phyloP scores from a whole-genome alignment of 2,113 vertebrate species.

The Pimephales promelas region DNA sequence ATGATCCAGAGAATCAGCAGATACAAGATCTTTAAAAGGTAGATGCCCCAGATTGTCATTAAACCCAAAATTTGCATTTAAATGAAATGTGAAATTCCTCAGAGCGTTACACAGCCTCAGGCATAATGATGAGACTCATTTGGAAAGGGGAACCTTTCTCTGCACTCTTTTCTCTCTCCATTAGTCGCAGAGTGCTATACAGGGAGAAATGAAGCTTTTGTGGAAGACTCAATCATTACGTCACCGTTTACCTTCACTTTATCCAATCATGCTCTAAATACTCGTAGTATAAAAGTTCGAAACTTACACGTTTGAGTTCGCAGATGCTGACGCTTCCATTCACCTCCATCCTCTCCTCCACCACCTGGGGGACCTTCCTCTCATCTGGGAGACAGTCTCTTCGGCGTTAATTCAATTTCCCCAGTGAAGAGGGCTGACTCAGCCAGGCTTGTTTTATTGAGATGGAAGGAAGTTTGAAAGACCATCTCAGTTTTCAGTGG shows the following conservation, averaged over 20 bases:
- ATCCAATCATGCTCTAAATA: too few relatives aligned
- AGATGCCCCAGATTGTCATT: constrained; percentile 59
- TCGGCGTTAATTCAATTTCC: constrained; percentile 37
- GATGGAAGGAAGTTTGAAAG: constrained; percentile 27
- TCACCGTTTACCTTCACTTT: too few relatives aligned
- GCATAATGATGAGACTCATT: constrained; percentile 20
- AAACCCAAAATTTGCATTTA: constrained; percentile 70
- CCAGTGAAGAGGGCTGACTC: constrained; percentile 36
- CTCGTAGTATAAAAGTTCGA: too few relatives aligned
- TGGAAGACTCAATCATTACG: too few relatives aligned
- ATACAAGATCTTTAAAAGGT: constrained; percentile 3
- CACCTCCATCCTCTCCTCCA: too few relatives aligned
- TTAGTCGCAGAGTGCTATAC: background rate
- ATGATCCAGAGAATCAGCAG: background rate
- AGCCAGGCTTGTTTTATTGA: constrained; percentile 28
- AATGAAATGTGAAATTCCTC: constrained; percentile 64
- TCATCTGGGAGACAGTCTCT: constrained; percentile 31
- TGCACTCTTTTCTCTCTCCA: constrained; percentile 26
- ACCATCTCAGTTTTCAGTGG: constrained; percentile 25
- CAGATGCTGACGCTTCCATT: too few relatives aligned
- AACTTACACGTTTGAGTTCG: too few relatives aligned
- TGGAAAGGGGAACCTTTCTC: constrained; percentile 8
- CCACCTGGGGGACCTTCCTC: too few relatives aligned
- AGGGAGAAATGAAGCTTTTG: too few relatives aligned
- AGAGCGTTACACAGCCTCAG: constrained; percentile 16